Percentiles rank a stretch among this genome's conserved stretches.
phyloP scores from a whole-genome alignment of 2,888 invertebrate genomes.

The Heteropelma amictum region DNA sequence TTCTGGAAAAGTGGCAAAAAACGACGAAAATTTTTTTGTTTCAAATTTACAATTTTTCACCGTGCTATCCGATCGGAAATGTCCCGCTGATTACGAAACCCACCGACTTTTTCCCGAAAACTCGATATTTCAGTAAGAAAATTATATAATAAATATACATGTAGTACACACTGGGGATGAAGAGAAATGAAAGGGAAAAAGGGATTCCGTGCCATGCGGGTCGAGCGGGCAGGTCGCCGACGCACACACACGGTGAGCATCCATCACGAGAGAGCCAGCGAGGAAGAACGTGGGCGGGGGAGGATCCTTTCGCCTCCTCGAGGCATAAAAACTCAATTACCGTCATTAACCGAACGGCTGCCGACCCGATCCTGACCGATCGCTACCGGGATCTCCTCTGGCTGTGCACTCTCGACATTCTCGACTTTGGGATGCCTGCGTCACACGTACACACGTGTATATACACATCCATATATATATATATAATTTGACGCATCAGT shows the following conservation, averaged over 20 bases:
- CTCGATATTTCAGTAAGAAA: too few relatives aligned
- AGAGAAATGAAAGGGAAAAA: constrained; percentile 24
- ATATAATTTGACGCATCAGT: not conserved
- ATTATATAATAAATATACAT: not conserved
- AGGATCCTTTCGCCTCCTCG: constrained; percentile 54
- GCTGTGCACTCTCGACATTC: constrained; percentile 20
- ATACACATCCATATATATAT: not conserved
- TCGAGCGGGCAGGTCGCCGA: constrained; percentile 40
- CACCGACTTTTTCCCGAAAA: too few relatives aligned
- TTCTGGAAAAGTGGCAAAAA: too few relatives aligned
- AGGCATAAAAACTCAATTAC: constrained; percentile 77
- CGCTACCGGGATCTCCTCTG: constrained; percentile 52
- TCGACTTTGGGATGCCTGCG: constrained; percentile 9
- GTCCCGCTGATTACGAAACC: too few relatives aligned
- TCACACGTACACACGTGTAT: not conserved
- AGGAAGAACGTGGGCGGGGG: constrained; percentile 46
- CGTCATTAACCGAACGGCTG: constrained; percentile 73
- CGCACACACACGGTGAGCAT: constrained; percentile 61
- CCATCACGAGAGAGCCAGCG: constrained; percentile 68
- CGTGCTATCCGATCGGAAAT: too few relatives aligned
- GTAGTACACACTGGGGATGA: not conserved
- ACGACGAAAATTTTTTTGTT: too few relatives aligned
- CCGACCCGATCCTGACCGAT: constrained; percentile 64
- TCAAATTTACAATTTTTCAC: too few relatives aligned
- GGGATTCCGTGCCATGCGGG: constrained; percentile 40